These are phyloP conservation scores for Larimichthys crocea DNA, from an alignment of 2,113 vertebrate genomes.

Conservation along the genomic window DNA sequence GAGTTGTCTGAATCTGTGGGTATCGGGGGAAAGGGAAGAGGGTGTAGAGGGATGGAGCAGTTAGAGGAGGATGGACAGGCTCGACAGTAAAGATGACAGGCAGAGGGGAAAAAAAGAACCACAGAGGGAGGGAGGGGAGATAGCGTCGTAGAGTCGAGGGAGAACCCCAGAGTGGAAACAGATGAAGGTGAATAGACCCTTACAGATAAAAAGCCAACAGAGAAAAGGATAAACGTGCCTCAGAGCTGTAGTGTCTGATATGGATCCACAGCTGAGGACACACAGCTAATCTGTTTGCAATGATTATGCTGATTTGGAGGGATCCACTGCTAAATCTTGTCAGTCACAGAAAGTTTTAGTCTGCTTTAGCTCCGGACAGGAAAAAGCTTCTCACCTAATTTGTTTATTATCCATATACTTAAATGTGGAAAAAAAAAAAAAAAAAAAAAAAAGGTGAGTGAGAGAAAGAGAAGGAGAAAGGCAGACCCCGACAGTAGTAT, in stretches of 20 bases:
- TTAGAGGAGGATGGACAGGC: conserved; percentile 40
- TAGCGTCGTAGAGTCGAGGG: conserved; percentile 31
- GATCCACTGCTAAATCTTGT: conserved; percentile 41
- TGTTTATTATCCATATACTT: conserved; percentile 57
- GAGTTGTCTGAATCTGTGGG: conserved; percentile 90
- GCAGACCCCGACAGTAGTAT: conserved; percentile 38
- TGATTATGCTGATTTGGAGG: conserved; percentile 64
- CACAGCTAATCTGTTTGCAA: conserved; percentile 61
- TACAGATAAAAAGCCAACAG: conserved; percentile 58
- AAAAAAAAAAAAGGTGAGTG: conserved; percentile 28
- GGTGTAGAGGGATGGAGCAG: neutral
- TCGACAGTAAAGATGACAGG: conserved; percentile 34
- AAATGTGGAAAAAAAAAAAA: conserved; percentile 46
- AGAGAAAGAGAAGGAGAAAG: conserved; percentile 36
- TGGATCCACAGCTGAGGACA: conserved; percentile 54
- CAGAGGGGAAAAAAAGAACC: conserved; percentile 12
- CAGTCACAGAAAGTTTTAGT: conserved; percentile 53
- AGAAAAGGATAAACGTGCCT: conserved; percentile 62
- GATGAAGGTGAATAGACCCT: conserved; percentile 52
- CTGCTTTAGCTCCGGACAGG: conserved; percentile 23
- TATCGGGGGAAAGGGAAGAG: neutral
- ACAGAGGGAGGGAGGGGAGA: conserved; percentile 12
- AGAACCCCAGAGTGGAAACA: conserved; percentile 35
- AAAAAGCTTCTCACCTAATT: conserved; percentile 46
- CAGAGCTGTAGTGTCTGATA: conserved; percentile 62